A percentile compares a stretch with the other conserved stretches of the same genome.
phyloP scores from a whole-genome alignment of 1,140 invertebrate species.

The Diuraphis noxia region DNA sequence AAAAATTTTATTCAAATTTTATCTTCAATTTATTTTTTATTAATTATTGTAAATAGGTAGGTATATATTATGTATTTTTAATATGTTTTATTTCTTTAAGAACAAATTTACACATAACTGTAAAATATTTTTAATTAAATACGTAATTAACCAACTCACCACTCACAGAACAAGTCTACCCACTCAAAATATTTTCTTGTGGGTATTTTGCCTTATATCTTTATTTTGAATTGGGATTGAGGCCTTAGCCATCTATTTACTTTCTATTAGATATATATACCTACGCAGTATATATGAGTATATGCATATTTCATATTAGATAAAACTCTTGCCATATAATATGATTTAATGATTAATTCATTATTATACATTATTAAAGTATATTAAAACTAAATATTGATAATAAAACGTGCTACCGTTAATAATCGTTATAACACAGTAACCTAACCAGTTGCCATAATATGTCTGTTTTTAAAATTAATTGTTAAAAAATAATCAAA shows the following conservation, averaged over 20 bases:
- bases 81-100: no score
- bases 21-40: no score
- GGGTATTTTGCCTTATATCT: neutral
- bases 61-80: no score
- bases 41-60: no score
- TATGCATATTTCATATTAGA: neutral
- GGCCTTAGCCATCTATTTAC: neutral
- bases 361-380: neutral
- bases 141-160: neutral
- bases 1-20: no score
- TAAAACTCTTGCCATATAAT: neutral
- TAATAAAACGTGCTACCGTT: neutral
- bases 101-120: no score
- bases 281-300: neutral
- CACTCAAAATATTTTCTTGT: neutral
- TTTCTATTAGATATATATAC: neutral
- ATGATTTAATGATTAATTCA: neutral
- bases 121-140: neutral
- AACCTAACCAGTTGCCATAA: neutral
- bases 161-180: neutral
- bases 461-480: slow-evolving; percentile 18
- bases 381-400: neutral
- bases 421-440: neutral
- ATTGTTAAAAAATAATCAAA: neutral
- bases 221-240: neutral